phyloP scores from a whole-genome alignment of 2,888 invertebrate genomes.

The Callinectes sapidus region DNA sequence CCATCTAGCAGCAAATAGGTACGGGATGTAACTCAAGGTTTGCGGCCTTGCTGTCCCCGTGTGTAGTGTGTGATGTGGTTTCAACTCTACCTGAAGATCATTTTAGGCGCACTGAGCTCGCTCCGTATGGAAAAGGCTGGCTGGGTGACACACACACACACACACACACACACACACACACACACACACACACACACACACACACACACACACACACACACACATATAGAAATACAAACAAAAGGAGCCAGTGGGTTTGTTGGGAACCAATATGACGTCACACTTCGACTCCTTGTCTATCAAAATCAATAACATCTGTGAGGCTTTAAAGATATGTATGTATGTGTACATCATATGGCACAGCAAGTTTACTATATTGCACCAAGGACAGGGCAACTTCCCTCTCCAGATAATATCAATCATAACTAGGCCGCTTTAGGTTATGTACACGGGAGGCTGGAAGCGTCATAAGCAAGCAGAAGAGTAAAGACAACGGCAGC shows the following conservation, averaged over 20 bases:
- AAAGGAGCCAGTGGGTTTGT: not conserved
- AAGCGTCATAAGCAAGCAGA: slow-evolving; percentile 19
- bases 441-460: not conserved
- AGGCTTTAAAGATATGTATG: not conserved
- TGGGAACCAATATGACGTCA: slow-evolving; percentile 13
- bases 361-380: not conserved
- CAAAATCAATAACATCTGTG: not conserved
- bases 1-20: no score
- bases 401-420: not conserved
- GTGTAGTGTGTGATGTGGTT: no score
- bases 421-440: not conserved
- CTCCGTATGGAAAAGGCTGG: no score
- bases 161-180: not conserved
- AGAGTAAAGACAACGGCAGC: not conserved
- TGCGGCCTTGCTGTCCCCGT: no score
- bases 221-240: not conserved
- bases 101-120: no score
- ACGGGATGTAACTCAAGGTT: no score
- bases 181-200: not conserved
- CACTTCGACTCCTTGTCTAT: not conserved
- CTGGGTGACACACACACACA: no score
- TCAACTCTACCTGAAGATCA: no score
- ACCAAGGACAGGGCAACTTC: not conserved
- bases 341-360: not conserved
- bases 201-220: not conserved